Evolutionary conservation across 2,888 invertebrate species (phyloP), one percentile per base, ranked within the genome.

Genomic region (Drosophila acutilabella): DNA sequence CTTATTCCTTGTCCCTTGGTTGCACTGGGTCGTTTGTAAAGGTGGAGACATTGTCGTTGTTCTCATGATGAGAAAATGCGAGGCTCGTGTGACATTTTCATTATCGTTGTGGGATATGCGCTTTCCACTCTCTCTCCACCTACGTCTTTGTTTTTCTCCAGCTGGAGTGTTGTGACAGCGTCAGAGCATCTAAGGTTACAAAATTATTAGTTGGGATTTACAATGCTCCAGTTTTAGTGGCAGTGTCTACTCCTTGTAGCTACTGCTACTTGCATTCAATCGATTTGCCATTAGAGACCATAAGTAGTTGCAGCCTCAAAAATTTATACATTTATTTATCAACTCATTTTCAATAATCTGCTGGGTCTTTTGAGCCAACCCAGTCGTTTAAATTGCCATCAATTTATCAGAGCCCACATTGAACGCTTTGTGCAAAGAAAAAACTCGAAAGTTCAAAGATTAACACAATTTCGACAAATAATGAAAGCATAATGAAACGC

Each of bases 21-120:
- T 58, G 44, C 36, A 65, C 60, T 71, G 57, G 74, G 77, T 78
- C 73, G 75, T 77, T 77, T 64, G 52, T 74, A 73, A 78, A 70
- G 78, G 78, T 69, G 78, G 73, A 76, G 73, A 52, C 58, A 62
- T 59, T 61, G 68, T 68, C 64, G 71, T 74, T 61, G 68, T 78
- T 59, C 64, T 67, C 81, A 80, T 90, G 89, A 90, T 90, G 90
- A 84, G 90, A 90, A 90, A 89, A 90, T 90, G 90, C 89, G 90
- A 89, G 88, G 89, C 90, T 90, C 88, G 85, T 88, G 89, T 90
- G 90, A 90, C 90, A 90, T 89, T 90, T 90, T 90, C 90, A 90
- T 90, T 90, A 90, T 90, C 88, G 89, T 88, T 85, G 85, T 83
- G 86, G 86, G 81, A 81, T 88, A 83, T 89, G 87, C 81, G 80